Evolutionary conservation across 1,140 invertebrate genomes (phyloP).

Genomic region (Rhopalosiphum maidis): DNA sequence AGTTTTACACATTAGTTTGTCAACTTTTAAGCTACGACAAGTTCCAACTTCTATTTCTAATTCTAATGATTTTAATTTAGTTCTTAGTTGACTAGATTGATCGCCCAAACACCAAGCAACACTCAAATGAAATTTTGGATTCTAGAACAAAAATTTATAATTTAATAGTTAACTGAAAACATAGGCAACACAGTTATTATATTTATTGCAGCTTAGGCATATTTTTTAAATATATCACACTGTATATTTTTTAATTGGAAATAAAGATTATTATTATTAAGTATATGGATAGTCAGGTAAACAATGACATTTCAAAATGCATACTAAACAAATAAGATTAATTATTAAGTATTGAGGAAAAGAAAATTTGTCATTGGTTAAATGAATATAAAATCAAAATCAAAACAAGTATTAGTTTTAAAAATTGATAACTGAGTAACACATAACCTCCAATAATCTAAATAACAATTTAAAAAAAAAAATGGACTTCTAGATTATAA

Average conservation of each 20-base stretch:
- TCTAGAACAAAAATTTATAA: constrained; percentile 39
- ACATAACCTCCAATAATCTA: too few species aligned
- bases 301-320: not conserved
- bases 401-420: not conserved
- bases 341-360: not conserved
- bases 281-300: not conserved
- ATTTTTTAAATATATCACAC: not conserved
- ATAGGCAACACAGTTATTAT: not conserved
- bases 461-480: not conserved
- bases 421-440: too few species aligned
- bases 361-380: not conserved
- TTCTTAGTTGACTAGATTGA: constrained; percentile 16
- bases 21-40: constrained; percentile 11
- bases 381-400: not conserved
- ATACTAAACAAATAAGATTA: not conserved
- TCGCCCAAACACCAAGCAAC: constrained; percentile 51
- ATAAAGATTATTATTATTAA: too few species aligned
- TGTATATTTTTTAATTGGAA: too few species aligned
- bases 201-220: not conserved
- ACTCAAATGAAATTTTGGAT: constrained; percentile 47
- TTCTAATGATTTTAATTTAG: constrained; percentile 34
- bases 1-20: constrained; percentile 49
- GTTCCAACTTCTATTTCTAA: constrained; percentile 28
- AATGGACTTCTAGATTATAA: not conserved
- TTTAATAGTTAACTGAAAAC: not conserved